phyloP scores from a whole-genome alignment of 2,888 invertebrate genomes.

The Volucella bombylans region DNA sequence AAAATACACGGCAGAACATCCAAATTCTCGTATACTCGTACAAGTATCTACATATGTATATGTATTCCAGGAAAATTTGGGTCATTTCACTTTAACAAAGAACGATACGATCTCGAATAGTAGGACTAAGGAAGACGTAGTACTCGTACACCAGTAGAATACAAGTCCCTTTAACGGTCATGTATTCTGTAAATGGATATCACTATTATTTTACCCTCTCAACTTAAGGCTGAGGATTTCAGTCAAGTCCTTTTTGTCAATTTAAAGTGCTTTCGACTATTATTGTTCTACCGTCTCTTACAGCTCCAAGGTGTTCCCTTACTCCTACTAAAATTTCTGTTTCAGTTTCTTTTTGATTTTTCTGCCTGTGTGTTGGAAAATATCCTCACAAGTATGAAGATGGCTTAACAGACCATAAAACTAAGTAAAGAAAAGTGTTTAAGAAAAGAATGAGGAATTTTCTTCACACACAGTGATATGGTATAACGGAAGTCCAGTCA shows the following conservation, averaged over 20 bases:
- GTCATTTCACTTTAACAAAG: slow-evolving; percentile 63
- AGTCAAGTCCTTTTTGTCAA: slow-evolving; percentile 68
- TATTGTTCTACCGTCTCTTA: slow-evolving; percentile 33
- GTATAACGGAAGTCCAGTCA: slow-evolving; percentile 59
- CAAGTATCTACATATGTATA: too few species aligned
- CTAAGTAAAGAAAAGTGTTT: slow-evolving; percentile 19
- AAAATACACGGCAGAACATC: slow-evolving; percentile 43
- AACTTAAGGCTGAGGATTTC: slow-evolving; percentile 59
- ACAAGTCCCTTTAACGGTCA: slow-evolving; percentile 53
- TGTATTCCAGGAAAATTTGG: slow-evolving; percentile 46
- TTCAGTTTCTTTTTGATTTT: slow-evolving; percentile 63
- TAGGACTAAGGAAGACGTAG: background rate
- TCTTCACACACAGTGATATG: slow-evolving; percentile 25
- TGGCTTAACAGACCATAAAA: slow-evolving; percentile 50
- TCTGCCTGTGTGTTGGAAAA: too few species aligned
- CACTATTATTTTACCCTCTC: slow-evolving; percentile 70
- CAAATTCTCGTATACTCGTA: background rate
- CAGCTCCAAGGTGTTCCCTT: background rate
- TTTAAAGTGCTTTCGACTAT: slow-evolving; percentile 69
- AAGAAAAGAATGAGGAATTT: slow-evolving; percentile 25
- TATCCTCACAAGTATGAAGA: slow-evolving; percentile 30
- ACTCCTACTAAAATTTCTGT: slow-evolving; percentile 50
- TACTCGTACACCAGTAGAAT: background rate
- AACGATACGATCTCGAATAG: slow-evolving; percentile 33
- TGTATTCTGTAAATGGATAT: slow-evolving; percentile 69